Evolutionary conservation across 2,797 vertebrate species (phyloP).

Genomic region (Callimico goeldii): DNA sequence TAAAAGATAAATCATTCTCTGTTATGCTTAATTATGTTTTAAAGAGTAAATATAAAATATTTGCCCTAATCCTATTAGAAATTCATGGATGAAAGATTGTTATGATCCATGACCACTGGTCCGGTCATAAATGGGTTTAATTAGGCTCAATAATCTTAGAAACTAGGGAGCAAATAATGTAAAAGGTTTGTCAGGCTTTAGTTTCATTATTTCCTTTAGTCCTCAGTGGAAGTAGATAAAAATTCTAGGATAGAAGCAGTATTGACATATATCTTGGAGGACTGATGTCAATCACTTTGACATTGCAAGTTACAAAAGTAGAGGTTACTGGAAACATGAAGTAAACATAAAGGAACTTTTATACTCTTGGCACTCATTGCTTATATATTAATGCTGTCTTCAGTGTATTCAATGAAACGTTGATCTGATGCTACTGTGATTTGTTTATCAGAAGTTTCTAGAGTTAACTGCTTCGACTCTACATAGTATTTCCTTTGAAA

Average conservation of each 20-base stretch:
- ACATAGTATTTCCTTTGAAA: background rate
- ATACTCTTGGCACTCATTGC: background rate
- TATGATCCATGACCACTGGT: background rate
- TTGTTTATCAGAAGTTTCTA: slow-evolving; percentile 3
- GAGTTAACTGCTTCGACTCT: background rate
- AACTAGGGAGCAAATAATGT: background rate
- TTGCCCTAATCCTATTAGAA: background rate
- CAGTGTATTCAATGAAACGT: background rate
- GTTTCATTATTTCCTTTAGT: background rate
- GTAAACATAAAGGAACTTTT: background rate
- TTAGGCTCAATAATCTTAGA: background rate
- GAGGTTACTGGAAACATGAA: background rate
- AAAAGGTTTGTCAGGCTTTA: background rate
- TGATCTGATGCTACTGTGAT: background rate
- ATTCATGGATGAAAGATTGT: background rate
- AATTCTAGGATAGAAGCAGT: background rate
- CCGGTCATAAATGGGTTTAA: background rate
- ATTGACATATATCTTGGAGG: background rate
- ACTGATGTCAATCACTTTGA: background rate
- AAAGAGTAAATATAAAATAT: background rate
- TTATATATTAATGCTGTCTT: background rate
- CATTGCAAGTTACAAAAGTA: background rate
- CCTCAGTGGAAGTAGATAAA: background rate
- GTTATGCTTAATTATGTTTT: background rate
- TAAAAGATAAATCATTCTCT: background rate